Base-by-base conservation (phyloP, 2,888 invertebrate genomes). In the Eugnorisma glareosa region DNA sequence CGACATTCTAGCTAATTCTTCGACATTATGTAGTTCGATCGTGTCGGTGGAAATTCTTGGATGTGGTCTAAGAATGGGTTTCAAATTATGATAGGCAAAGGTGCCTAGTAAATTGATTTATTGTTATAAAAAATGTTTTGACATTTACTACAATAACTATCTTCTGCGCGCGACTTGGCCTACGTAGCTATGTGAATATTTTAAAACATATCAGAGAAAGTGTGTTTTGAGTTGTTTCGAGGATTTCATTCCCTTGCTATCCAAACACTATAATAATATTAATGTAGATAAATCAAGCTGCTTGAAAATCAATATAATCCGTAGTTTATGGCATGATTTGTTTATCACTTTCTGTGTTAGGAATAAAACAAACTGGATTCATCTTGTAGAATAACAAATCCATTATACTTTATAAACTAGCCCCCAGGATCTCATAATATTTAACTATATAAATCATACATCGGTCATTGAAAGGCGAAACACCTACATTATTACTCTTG, bases 1-100 rank as follows among this genome's bases (percentile, higher is more conserved):
- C 82, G 86, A 79, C 74, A 77, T 67, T 79, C 54, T 75, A 84
- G 80, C 71, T 78, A 68, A 69, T 67, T 64, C 45, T 45, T 51
- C 54, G 68, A 70, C 83, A 77, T 63, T 83, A 72, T 84, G 71
- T 63, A 8, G 28, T 35, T 66, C 21, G 24, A 64, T 71, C 43
- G 69, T 70, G 40, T 45, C 31, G 24, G n/a, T 61, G 18, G 48
- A 71, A 77, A 71, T 83, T 83, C 48, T 71, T 70, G 57, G 45
- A 73, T 43, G 0, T 24, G 21, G 35, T 43, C 7, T 57, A 35
- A 59, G 35, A 75, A 48, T 66, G 8, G 40, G 4, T 75, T 57
- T 82, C 40, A 51, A 48, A 57, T 45, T 37, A n/a, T 45, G 21
- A 57, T 37, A 35, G 40, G 8, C 43, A 8, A 11, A 28, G 37